Base-by-base conservation (phyloP, 2,797 vertebrate genomes). In the Takifugu ocellatus region DNA sequence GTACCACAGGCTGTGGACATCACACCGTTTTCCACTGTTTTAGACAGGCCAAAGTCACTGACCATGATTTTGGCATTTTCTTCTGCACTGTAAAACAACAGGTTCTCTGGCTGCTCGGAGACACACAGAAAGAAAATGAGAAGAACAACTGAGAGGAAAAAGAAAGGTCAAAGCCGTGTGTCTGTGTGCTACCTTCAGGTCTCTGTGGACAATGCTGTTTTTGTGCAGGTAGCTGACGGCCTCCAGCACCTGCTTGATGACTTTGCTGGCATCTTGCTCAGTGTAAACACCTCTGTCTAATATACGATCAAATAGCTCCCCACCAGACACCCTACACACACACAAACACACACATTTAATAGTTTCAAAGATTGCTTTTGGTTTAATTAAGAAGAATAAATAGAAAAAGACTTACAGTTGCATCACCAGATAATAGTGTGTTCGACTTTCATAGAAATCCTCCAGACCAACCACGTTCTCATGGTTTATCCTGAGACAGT, bases 11-110 rank as follows among this genome's bases (percentile, higher is more conserved):
- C 94, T 0, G 96, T 98, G 42, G 94, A 96, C 95, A 97, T 98
- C 72, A 95, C 89, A 0, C 94, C 95, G 0, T 86, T 94, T 69
- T 95, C 95, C 54, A 94, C 69, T 57, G 96, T 94, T 79, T 98
- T 98, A 0, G 95, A 98, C 75, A 98, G 78, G 21, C 96, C 96
- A 0, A 98, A 98, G 77, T 98, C 96, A 5, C 93, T 98, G 84
- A 98, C 93, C 96, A 98, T 97, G 80, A 98, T 98, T 79, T 96
- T 98, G 3, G 96, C 90, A 21, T 98, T 94, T 70, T 95, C 92
- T 1, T 96, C 95, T 0, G 90, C 85, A 53, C 88, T 95, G 49
- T 93, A 93, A 84, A 94, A 98, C 16, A 98, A 90, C 42, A 98
- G 89, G 84, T 98, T 98, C 85, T 98, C 96, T 5, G 96, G 96